Evolutionary conservation across 2,797 vertebrate species (phyloP).

Genomic region (Epinephelus malabaricus): DNA sequence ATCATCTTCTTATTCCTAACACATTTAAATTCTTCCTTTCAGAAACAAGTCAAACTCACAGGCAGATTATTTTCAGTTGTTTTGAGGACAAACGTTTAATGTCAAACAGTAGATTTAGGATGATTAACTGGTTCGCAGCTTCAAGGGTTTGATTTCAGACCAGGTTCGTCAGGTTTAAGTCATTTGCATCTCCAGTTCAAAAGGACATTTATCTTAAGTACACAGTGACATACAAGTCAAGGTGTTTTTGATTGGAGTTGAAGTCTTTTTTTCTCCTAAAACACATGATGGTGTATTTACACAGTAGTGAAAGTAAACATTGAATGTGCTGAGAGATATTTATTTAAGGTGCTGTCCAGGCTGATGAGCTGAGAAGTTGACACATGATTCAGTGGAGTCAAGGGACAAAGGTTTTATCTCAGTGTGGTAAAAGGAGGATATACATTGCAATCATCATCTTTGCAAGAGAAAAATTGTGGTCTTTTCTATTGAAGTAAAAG

Average conservation of each 20-base stretch:
- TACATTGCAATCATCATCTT: background rate
- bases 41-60: background rate
- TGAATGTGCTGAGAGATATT: slow-evolving; percentile 29
- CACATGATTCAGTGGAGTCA: background rate
- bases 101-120: background rate
- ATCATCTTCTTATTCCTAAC: background rate
- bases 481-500: background rate
- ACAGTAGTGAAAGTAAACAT: slow-evolving; percentile 13
- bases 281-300: slow-evolving; percentile 1
- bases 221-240: slow-evolving; percentile 3
- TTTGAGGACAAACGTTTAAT: background rate
- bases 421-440: background rate
- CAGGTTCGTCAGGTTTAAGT: slow-evolving; percentile 24
- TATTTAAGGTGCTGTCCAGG: slow-evolving; percentile 6
- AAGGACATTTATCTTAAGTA: slow-evolving; percentile 3
- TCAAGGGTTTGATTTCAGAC: background rate
- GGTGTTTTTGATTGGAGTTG: background rate
- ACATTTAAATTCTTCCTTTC: background rate
- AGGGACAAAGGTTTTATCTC: background rate
- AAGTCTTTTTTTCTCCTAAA: background rate
- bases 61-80: background rate
- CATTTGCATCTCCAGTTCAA: background rate
- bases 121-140: background rate
- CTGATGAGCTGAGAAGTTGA: background rate
- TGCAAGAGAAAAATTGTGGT: background rate